Percentiles rank a stretch among this genome's conserved stretches.
Conservation (phyloP, 2,888 invertebrate genomes). For the Argyra leucocephala region DNA sequence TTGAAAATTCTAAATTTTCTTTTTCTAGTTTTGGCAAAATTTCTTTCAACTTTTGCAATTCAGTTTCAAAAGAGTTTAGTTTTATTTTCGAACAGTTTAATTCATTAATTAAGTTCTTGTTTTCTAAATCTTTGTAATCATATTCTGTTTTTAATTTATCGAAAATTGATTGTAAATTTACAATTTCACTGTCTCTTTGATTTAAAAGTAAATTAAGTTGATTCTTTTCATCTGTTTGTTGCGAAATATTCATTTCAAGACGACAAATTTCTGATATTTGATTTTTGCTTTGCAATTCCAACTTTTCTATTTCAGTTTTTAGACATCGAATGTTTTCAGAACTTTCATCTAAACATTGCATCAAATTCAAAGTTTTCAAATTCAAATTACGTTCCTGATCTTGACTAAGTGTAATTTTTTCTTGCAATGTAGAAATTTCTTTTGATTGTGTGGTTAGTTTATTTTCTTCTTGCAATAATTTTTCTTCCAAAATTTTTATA, state of each 20-base stretch:
- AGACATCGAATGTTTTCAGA: neutral
- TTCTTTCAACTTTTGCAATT: neutral
- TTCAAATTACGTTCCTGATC: neutral
- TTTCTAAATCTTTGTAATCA: neutral
- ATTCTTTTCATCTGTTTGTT: neutral
- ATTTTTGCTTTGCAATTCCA: neutral
- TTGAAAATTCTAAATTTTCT: constrained; percentile 4
- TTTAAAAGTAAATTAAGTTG: neutral
- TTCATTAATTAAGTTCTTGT: neutral
- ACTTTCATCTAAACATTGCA: neutral
- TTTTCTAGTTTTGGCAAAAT: neutral
- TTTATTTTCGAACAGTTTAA: neutral
- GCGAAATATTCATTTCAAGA: neutral
- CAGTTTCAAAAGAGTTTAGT: neutral
- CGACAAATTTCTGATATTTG: neutral
- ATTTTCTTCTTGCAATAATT: too few species aligned
- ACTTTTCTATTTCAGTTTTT: neutral
- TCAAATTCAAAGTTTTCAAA: neutral
- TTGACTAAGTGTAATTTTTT: neutral
- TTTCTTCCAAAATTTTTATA: too few species aligned
- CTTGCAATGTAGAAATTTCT: too few species aligned
- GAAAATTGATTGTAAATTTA: neutral
- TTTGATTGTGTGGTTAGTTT: too few species aligned
- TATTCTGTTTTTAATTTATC: neutral
- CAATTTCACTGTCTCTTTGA: neutral